These are phyloP conservation scores for Ranitomeya variabilis DNA, from an alignment of 2,113 vertebrate species.

Conservation along the genomic window DNA sequence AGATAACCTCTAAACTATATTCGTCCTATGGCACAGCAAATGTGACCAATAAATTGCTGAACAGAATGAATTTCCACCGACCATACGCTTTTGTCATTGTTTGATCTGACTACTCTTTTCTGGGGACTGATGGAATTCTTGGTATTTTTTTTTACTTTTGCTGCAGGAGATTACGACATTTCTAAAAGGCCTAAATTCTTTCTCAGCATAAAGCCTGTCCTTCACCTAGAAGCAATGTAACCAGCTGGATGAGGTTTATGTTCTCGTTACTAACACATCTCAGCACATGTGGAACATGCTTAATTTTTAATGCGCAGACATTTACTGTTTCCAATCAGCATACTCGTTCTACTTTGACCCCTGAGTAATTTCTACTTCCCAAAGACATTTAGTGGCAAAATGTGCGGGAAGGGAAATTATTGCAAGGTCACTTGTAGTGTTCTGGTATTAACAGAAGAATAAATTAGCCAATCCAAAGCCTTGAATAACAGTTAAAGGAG, in stretches of 20 bases:
- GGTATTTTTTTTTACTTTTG: neutral
- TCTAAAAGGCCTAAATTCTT: neutral
- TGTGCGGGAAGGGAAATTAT: neutral
- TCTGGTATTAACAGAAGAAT: neutral
- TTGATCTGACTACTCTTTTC: too few relatives aligned
- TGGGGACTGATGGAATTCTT: neutral
- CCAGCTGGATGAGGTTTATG: neutral
- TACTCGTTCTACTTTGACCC: neutral
- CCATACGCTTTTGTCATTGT: too few relatives aligned
- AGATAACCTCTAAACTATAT: too few relatives aligned
- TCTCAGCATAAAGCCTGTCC: neutral
- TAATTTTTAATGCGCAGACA: neutral
- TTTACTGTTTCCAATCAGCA: neutral
- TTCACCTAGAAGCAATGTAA: neutral
- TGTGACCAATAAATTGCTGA: too few relatives aligned
- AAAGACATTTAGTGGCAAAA: slow-evolving; percentile 1
- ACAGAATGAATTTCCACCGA: too few relatives aligned
- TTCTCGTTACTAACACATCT: neutral
- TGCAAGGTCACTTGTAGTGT: neutral
- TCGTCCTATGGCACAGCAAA: too few relatives aligned
- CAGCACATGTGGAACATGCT: slow-evolving; percentile 13
- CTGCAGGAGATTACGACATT: neutral
- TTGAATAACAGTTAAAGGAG: too few relatives aligned
- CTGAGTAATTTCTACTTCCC: neutral
- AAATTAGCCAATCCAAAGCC: neutral